Percentiles rank a stretch among this genome's conserved stretches.
phyloP scores from a whole-genome alignment of 35 echinoderm and acorn worm species.

The Apostichopus parvimensis region DNA sequence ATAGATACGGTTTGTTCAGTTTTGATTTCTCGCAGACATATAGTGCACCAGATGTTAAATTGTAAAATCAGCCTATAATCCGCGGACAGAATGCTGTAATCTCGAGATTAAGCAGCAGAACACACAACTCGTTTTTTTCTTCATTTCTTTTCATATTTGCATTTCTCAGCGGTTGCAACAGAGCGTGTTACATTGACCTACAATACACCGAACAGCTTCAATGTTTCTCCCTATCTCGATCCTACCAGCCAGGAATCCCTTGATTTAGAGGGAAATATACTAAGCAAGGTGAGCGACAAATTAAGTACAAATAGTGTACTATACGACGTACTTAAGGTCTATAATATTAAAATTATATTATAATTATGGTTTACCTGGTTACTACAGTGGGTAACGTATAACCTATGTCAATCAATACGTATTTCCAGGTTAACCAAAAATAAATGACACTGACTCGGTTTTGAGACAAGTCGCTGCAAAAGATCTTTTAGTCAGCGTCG shows the following conservation, averaged over 20 bases:
- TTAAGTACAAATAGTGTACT: no score
- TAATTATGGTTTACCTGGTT: no score
- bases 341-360: no score
- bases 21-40: no score
- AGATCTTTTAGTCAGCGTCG: no score
- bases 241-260: not conserved
- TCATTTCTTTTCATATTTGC: not conserved
- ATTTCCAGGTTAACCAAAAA: no score
- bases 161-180: not conserved
- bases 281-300: not conserved
- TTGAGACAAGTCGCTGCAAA: no score
- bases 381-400: no score
- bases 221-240: not conserved
- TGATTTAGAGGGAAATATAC: conserved; percentile 1
- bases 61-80: not conserved
- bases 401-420: not conserved
- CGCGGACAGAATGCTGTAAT: not conserved
- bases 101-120: not conserved
- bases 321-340: no score
- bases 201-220: not conserved
- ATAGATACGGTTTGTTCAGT: no score
- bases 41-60: not conserved
- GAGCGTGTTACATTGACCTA: not conserved
- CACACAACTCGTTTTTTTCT: not conserved
- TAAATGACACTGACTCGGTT: no score